phyloP scores from a whole-genome alignment of 1,140 invertebrate genomes.

The Apis laboriosa region DNA sequence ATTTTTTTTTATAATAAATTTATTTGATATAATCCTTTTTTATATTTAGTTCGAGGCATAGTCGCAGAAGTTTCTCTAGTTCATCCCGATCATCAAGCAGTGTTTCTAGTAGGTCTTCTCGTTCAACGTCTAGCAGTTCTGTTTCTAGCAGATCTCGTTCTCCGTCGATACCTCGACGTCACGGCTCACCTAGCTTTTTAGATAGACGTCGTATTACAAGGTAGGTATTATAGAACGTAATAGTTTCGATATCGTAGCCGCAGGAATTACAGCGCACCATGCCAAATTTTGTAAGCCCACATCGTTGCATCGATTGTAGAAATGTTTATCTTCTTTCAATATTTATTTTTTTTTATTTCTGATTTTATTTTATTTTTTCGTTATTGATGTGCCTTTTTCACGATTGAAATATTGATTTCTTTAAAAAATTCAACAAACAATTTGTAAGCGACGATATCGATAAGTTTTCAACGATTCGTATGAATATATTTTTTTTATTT shows the following conservation, averaged over 20 bases:
- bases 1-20: background rate
- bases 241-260: constrained; percentile 46
- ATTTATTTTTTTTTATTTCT: constrained; percentile 55
- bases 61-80: constrained; percentile 74
- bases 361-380: constrained; percentile 28
- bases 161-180: constrained; percentile 91
- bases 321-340: constrained; percentile 29
- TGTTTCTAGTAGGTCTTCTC: constrained; percentile 69
- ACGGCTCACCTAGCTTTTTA: constrained; percentile 94
- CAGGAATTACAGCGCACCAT: constrained; percentile 56
- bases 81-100: constrained; percentile 75
- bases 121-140: constrained; percentile 71
- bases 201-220: constrained; percentile 95
- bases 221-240: constrained; percentile 80
- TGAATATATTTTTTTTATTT: constrained; percentile 9
- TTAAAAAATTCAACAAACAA: background rate
- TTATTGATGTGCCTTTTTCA: background rate
- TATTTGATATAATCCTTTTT: background rate
- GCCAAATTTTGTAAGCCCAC: constrained; percentile 54
- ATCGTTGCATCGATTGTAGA: constrained; percentile 52
- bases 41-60: constrained; percentile 68
- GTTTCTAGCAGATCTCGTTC: constrained; percentile 85
- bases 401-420: no score
- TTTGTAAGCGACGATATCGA: constrained; percentile 24
- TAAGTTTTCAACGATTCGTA: constrained; percentile 13